Conservation (phyloP, 92 coral and sea anemone genomes). For the Siderastrea radians region DNA sequence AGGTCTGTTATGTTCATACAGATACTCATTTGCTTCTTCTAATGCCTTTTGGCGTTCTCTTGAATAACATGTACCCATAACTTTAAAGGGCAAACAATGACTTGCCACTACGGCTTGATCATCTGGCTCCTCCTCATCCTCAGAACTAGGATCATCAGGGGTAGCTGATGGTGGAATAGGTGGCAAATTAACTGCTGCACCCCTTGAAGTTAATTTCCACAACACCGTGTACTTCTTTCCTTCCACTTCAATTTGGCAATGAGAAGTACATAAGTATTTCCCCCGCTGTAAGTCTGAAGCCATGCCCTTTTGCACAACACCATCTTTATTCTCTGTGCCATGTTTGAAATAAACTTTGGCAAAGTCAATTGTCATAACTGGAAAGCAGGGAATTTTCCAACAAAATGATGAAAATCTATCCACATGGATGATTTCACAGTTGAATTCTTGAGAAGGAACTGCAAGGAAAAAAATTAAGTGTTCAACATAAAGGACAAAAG, state of each 20-base stretch:
- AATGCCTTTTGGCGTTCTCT: constrained; percentile 44
- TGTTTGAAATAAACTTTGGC: constrained; percentile 42
- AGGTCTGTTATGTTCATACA: constrained; percentile 75
- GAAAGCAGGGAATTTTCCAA: constrained; percentile 72
- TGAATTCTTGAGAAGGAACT: not conserved
- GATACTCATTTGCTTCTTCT: constrained; percentile 43
- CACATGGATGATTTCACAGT: constrained; percentile 32
- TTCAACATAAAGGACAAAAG: no score
- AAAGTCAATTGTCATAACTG: constrained; percentile 67
- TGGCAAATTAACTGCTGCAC: not conserved
- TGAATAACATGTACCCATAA: constrained; percentile 68
- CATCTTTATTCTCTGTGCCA: constrained; percentile 18
- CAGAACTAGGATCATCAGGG: not conserved
- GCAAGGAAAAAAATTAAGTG: no score
- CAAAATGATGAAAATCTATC: not conserved
- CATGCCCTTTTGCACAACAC: constrained; percentile 44
- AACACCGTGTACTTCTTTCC: constrained; percentile 41
- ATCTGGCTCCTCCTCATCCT: not conserved
- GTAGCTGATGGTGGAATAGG: not conserved
- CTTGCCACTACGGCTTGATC: not conserved
- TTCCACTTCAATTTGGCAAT: constrained; percentile 40
- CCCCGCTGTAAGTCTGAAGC: constrained; percentile 23
- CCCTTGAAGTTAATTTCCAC: constrained; percentile 29
- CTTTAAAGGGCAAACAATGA: constrained; percentile 72
- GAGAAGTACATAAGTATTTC: constrained; percentile 38